Conservation (phyloP, 1,140 invertebrate species). For the Pomacea maculata region DNA sequence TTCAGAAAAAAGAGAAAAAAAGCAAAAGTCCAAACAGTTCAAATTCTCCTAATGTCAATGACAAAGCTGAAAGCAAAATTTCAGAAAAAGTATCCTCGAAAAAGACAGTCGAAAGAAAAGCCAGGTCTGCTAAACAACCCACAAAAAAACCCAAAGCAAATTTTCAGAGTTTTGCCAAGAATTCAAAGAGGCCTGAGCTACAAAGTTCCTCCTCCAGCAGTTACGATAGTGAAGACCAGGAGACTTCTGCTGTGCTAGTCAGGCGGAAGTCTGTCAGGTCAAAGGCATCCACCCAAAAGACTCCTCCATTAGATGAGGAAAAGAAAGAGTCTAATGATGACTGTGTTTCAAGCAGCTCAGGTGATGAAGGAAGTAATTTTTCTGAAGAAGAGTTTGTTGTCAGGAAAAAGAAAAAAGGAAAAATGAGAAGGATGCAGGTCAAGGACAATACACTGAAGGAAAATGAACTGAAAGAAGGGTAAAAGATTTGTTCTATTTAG, state of each 20-base stretch:
- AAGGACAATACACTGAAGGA: constrained; percentile 22
- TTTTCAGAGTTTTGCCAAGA: background rate
- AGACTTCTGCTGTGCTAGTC: constrained; percentile 38
- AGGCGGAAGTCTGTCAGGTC: constrained; percentile 61
- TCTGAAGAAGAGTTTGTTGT: constrained; percentile 23
- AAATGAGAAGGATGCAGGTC: constrained; percentile 24
- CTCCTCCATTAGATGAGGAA: constrained; percentile 21
- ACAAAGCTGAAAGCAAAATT: background rate
- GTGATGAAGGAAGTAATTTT: constrained; percentile 21
- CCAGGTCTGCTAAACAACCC: background rate
- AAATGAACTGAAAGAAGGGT: background rate
- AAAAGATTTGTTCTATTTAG: background rate
- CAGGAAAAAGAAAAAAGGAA: constrained; percentile 16
- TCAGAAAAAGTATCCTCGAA: background rate
- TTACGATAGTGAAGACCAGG: constrained; percentile 17
- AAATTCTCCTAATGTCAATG: background rate
- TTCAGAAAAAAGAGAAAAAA: background rate
- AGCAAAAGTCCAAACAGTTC: background rate
- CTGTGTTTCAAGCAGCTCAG: constrained; percentile 11
- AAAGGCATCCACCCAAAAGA: constrained; percentile 42
- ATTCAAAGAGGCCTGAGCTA: constrained; percentile 17
- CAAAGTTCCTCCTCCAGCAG: constrained; percentile 18
- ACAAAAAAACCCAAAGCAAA: constrained; percentile 5
- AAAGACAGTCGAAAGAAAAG: background rate
- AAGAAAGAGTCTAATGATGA: constrained; percentile 26